Percentiles rank a stretch among this genome's conserved stretches.
These are phyloP conservation scores for Aurelia aurita DNA, from an alignment of 30 jellyfish, hydroid and myxozoan species.

Conservation along the genomic window DNA sequence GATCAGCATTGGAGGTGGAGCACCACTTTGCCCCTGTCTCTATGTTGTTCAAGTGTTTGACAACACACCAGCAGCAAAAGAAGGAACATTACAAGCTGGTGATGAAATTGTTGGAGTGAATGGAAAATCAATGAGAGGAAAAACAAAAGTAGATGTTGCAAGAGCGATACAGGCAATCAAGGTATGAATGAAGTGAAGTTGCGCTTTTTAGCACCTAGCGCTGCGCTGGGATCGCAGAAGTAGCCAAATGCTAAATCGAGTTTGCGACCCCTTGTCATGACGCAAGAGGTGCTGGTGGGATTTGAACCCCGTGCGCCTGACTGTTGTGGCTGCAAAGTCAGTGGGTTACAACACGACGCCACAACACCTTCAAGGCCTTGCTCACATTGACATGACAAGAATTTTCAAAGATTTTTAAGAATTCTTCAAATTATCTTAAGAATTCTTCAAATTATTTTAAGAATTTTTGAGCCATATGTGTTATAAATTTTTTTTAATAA, in stretches of 20 bases:
- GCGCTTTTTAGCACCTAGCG: not conserved
- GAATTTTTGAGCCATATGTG: too few relatives aligned
- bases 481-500: too few relatives aligned
- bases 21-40: slow-evolving; percentile 98
- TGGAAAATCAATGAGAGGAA: slow-evolving; percentile 95
- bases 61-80: slow-evolving; percentile 97
- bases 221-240: not conserved
- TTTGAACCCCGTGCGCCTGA: too few relatives aligned
- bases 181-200: slow-evolving; percentile 56
- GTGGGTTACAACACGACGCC: too few relatives aligned
- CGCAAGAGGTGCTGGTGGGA: too few relatives aligned
- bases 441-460: too few relatives aligned
- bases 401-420: too few relatives aligned
- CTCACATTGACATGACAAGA: too few relatives aligned
- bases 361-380: too few relatives aligned
- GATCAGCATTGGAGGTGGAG: slow-evolving; percentile 99
- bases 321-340: too few relatives aligned
- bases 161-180: slow-evolving; percentile 93
- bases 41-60: slow-evolving; percentile 97
- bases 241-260: not conserved
- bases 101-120: slow-evolving; percentile 98
- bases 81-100: slow-evolving; percentile 98
- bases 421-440: too few relatives aligned
- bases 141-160: slow-evolving; percentile 97
- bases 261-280: too few relatives aligned